Percentiles rank a stretch among this genome's conserved stretches.
phyloP scores from a whole-genome alignment of 1,140 invertebrate species.

The Trichomalopsis sarcophagae region DNA sequence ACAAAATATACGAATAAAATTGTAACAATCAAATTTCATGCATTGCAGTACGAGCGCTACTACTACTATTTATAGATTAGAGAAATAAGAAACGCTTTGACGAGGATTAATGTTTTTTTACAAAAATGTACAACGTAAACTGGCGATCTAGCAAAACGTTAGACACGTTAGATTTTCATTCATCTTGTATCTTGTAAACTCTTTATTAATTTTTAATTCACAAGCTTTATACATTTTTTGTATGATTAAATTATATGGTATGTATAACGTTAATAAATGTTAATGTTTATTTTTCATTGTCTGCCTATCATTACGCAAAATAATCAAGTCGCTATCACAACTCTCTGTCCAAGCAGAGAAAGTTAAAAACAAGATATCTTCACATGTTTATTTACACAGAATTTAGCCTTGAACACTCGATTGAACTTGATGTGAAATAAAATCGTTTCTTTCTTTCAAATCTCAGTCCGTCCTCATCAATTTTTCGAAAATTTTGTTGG shows the following conservation, averaged over 20 bases:
- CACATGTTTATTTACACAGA: conserved; percentile 47
- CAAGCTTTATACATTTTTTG: conserved; percentile 59
- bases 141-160: background rate
- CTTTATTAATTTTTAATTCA: conserved; percentile 58
- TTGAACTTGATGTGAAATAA: conserved; percentile 21
- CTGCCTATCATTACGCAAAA: conserved; percentile 43
- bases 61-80: conserved; percentile 5
- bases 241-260: conserved; percentile 64
- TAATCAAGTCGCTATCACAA: conserved; percentile 55
- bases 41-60: background rate
- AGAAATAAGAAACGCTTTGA: background rate
- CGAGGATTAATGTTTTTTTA: background rate
- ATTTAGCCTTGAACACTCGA: conserved; percentile 32
- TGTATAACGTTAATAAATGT: conserved; percentile 71
- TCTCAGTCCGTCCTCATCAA: conserved; percentile 15
- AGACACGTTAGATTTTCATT: background rate
- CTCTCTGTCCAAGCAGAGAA: background rate
- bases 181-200: conserved; percentile 55
- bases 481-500: background rate
- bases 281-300: conserved; percentile 67
- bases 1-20: background rate
- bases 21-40: background rate
- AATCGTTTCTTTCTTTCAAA: conserved; percentile 12
- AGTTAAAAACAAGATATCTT: conserved; percentile 6
- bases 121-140: conserved; percentile 28